Percentiles rank a stretch among this genome's conserved stretches.
phyloP scores from a whole-genome alignment of 2,797 vertebrate genomes.

The Hylomyscus alleni region DNA sequence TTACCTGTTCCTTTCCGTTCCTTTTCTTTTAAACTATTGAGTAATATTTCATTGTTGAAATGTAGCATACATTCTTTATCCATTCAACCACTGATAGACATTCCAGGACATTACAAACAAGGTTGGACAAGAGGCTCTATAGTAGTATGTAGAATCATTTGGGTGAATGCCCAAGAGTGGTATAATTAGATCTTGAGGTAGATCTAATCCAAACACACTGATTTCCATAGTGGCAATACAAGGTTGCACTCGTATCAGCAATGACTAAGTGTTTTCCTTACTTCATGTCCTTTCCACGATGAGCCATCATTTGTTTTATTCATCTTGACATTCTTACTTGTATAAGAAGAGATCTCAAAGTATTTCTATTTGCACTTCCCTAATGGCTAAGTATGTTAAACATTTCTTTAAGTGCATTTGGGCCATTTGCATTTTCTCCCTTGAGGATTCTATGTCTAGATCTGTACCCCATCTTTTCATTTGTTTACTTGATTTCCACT shows the following conservation, averaged over 20 bases:
- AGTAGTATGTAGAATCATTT: background rate
- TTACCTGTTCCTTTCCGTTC: background rate
- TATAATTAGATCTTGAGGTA: background rate
- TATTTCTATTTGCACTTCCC: background rate
- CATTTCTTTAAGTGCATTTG: background rate
- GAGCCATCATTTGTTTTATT: background rate
- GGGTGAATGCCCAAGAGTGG: background rate
- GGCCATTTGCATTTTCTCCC: background rate
- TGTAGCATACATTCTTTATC: background rate
- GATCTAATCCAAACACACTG: background rate
- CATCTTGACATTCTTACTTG: background rate
- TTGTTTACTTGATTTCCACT: background rate
- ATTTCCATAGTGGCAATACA: background rate
- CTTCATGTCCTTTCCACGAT: background rate
- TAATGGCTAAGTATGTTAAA: background rate
- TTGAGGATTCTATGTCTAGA: background rate
- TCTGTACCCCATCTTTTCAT: background rate
- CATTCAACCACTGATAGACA: background rate
- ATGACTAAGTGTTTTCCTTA: background rate
- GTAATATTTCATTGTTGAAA: background rate
- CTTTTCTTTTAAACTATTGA: background rate
- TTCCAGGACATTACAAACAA: background rate
- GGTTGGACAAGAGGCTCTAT: background rate
- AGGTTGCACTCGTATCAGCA: background rate
- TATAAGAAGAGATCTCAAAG: background rate